Evolutionary conservation across 1,140 invertebrate species (phyloP), one percentile per base, ranked within the genome.

Genomic region (Caenorhabditis inopinata): DNA sequence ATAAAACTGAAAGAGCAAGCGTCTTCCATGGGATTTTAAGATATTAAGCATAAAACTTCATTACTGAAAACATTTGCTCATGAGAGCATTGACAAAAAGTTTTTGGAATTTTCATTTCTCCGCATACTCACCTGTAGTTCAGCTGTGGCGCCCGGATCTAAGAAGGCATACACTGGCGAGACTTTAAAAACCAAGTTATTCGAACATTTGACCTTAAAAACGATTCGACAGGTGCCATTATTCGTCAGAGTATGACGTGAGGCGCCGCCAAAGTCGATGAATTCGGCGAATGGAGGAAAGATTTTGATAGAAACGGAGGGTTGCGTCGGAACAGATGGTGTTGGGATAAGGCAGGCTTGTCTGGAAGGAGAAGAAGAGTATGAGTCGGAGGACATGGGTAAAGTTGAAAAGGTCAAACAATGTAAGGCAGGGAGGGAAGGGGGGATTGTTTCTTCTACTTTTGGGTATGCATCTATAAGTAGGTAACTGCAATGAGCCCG

Each of bases 211-310:
- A 81, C 79, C 21, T 81, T 81, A 25, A 75, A 81, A 18, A 81
- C 79, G 14, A 81, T 38, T 46, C 68, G 42, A 6, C 27, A 38
- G 11, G 74, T 48, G 21, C 79, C 79, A 29, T 45, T 27, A 76
- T 81, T 81, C 46, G 79, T 81, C 1, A 81, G 11, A 21, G 32
- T 42, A 38, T 81, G 79, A 35, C 51, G 81, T 21, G 79, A 81
- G 16, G 79, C 79, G 6, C 79, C 79, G 7, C 79, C 79, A 38
- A 81, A 76, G 25, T 81, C 79, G n/a, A 81, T 81, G 42, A 81
- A 81, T 76, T 81, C 79, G 35, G 79, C 79, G 38, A 81, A 76
- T 46, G 73, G 74, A 25, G 79, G 79, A 18, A 32, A 62, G 53
- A 62, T 62, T 62, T 62, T 62, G 53, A 62, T 32, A 7, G 53